phyloP scores from a whole-genome alignment of 2,113 vertebrate genomes.

The Irena cyanogastra region DNA sequence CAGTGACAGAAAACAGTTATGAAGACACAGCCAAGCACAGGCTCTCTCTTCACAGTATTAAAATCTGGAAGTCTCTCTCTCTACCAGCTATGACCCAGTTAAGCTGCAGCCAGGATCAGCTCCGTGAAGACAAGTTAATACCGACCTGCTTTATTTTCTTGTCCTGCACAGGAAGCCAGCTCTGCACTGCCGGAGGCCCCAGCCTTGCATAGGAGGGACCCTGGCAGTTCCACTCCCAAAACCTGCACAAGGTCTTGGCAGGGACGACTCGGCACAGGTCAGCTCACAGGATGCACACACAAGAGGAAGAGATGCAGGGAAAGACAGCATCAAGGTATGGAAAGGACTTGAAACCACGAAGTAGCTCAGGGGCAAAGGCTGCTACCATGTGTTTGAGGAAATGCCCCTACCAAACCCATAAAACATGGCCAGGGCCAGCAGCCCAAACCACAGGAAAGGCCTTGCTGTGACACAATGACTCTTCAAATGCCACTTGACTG shows the following conservation, averaged over 20 bases:
- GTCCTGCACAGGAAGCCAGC: neutral
- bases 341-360: neutral
- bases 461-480: neutral
- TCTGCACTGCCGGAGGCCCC: neutral
- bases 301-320: neutral
- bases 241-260: neutral
- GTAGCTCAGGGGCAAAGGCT: neutral
- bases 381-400: fast-evolving
- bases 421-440: neutral
- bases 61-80: neutral
- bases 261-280: neutral
- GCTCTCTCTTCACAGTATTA: neutral
- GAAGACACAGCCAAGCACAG: neutral
- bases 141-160: neutral
- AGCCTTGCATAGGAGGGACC: neutral
- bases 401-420: neutral
- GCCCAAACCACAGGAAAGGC: neutral
- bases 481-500: fast-evolving
- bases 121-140: neutral
- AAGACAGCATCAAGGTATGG: neutral
- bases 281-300: neutral
- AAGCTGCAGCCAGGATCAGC: neutral
- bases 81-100: neutral
- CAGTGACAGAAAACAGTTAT: neutral
- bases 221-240: neutral